Conservation (phyloP, 1,140 invertebrate genomes). For the Drosophila oshimai region DNA sequence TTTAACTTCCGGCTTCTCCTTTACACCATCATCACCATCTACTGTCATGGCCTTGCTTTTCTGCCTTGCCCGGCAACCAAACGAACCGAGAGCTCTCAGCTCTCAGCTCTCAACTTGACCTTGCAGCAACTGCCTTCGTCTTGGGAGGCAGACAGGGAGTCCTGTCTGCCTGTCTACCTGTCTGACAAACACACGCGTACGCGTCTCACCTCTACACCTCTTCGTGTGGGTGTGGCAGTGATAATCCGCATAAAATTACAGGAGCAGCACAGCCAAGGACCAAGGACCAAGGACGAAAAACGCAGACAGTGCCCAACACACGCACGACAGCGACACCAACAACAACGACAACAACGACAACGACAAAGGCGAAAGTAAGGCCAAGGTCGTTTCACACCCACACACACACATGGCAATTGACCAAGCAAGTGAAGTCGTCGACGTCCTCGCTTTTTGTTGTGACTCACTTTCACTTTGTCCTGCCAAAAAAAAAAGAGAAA, state of each 20-base stretch:
- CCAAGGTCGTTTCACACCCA: conserved; percentile 68
- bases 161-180: conserved; percentile 27
- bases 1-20: conserved; percentile 67
- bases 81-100: conserved; percentile 8
- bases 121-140: conserved; percentile 53
- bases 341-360: conserved; percentile 19
- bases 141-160: conserved; percentile 25
- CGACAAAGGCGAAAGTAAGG: conserved; percentile 64
- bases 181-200: conserved; percentile 43
- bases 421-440: conserved; percentile 61
- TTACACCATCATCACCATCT: neutral
- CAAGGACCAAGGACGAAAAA: neutral
- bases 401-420: conserved; percentile 61
- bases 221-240: conserved; percentile 24
- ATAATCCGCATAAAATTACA: conserved; percentile 82
- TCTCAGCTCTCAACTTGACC: conserved; percentile 56
- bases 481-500: conserved; percentile 22
- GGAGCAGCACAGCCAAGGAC: conserved; percentile 28
- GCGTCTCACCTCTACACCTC: conserved; percentile 9
- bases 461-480: conserved; percentile 62
- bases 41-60: conserved; percentile 7
- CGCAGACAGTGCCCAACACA: conserved; percentile 35
- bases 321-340: conserved; percentile 7
- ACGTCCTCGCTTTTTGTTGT: conserved; percentile 20
- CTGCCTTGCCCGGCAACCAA: conserved; percentile 50